These are phyloP conservation scores for Brachionus asplanchnoidis DNA, from an alignment of 1,140 invertebrate genomes.

Conservation along the genomic window DNA sequence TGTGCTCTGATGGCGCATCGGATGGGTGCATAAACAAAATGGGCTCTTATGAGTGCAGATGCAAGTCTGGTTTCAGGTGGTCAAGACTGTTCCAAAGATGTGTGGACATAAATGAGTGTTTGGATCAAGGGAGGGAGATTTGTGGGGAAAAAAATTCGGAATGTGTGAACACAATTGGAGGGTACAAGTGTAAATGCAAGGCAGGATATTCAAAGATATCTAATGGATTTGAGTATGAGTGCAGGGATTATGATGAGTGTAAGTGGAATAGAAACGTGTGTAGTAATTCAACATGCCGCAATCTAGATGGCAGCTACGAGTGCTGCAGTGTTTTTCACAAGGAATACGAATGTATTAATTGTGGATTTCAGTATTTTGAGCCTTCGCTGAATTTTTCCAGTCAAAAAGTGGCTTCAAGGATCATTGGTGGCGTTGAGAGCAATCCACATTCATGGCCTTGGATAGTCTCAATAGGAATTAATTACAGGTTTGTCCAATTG, in stretches of 20 bases:
- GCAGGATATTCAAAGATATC: not conserved
- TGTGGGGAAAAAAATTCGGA: not conserved
- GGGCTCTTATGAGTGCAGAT: conserved; percentile 1
- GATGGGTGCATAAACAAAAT: conserved; percentile 3
- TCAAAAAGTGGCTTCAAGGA: not conserved
- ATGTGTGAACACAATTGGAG: not conserved
- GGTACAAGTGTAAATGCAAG: not conserved
- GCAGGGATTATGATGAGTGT: not conserved
- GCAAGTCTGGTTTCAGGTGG: conserved; percentile 1
- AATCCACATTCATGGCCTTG: conserved; percentile 12
- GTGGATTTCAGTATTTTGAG: conserved; percentile 6
- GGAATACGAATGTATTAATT: not conserved
- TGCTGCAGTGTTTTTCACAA: not conserved
- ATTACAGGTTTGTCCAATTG: not conserved
- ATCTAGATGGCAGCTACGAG: not conserved
- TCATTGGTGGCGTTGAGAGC: not conserved
- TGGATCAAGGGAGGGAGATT: not conserved
- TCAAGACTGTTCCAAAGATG: not conserved
- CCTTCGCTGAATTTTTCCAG: not conserved
- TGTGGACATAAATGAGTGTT: conserved; percentile 11
- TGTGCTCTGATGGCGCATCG: not conserved
- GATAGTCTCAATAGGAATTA: conserved; percentile 25
- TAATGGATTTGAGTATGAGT: not conserved
- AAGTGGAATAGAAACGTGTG: not conserved
- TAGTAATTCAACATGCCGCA: not conserved